phyloP scores from a whole-genome alignment of 2,888 invertebrate species.

The Hipparchia semele region DNA sequence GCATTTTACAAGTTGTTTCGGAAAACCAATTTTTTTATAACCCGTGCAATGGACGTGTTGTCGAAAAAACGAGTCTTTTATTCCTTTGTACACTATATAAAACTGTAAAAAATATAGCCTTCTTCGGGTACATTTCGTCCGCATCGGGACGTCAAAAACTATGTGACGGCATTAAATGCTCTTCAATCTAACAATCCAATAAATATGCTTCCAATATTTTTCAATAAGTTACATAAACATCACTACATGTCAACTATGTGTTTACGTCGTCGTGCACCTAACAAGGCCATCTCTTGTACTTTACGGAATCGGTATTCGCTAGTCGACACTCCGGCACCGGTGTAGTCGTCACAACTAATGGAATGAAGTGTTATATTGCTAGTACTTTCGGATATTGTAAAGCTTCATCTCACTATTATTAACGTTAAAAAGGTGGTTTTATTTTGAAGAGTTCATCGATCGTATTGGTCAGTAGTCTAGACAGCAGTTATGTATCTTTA shows the following conservation, averaged over 20 bases:
- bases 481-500: slow-evolving; percentile 64
- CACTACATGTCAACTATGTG: slow-evolving; percentile 58
- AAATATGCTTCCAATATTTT: slow-evolving; percentile 57
- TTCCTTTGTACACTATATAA: slow-evolving; percentile 62
- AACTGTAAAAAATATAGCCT: slow-evolving; percentile 79
- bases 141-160: slow-evolving; percentile 61
- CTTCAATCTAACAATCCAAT: slow-evolving; percentile 63
- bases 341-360: slow-evolving; percentile 55
- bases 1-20: slow-evolving; percentile 54
- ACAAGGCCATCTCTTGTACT: slow-evolving; percentile 80
- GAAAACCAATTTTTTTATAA: slow-evolving; percentile 56
- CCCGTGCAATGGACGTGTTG: slow-evolving; percentile 73
- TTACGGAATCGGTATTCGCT: slow-evolving; percentile 59
- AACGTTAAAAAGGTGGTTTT: slow-evolving; percentile 50
- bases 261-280: slow-evolving; percentile 60
- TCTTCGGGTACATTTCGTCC: slow-evolving; percentile 64
- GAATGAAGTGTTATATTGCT: slow-evolving; percentile 68
- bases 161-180: slow-evolving; percentile 70
- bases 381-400: slow-evolving; percentile 59
- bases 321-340: slow-evolving; percentile 44
- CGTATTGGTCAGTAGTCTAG: slow-evolving; percentile 68
- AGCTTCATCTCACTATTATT: slow-evolving; percentile 66
- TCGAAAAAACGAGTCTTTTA: slow-evolving; percentile 56
- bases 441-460: slow-evolving; percentile 49
- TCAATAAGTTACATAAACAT: slow-evolving; percentile 56